Conservation (phyloP, 2,113 vertebrate species). For the Malaclemys terrapin region DNA sequence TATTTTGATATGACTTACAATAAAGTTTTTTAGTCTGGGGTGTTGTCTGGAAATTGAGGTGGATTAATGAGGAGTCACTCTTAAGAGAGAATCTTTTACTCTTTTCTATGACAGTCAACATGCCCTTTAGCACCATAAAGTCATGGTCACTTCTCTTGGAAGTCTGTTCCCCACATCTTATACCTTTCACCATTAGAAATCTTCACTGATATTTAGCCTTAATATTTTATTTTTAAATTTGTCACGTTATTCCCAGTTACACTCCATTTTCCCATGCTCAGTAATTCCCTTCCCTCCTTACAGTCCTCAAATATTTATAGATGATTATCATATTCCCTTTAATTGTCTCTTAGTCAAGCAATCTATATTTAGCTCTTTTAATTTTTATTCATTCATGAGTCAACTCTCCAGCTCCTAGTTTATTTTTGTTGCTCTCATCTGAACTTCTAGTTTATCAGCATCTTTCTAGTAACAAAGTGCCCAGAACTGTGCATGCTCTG, state of each 20-base stretch:
- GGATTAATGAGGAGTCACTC: not conserved
- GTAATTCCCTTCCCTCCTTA: not conserved
- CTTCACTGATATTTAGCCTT: not conserved
- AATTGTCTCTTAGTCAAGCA: not conserved
- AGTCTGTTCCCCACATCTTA: not conserved
- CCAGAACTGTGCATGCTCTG: not conserved
- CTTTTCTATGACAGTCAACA: not conserved
- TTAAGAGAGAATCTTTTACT: not conserved
- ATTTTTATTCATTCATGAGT: not conserved
- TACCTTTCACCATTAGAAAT: not conserved
- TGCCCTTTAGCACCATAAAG: not conserved
- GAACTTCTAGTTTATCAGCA: slow-evolving; percentile 2
- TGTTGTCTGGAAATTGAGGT: fast-evolving
- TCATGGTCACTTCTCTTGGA: not conserved
- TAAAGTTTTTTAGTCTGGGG: not conserved
- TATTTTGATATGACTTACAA: not conserved
- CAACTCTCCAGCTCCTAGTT: not conserved
- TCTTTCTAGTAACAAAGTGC: not conserved
- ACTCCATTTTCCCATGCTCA: not conserved
- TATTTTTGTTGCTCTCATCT: not conserved
- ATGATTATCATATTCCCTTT: not conserved
- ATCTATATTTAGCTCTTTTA: not conserved
- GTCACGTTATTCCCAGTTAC: not conserved
- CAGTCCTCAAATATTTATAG: not conserved
- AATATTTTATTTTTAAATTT: not conserved